Conservation (phyloP, 1,140 invertebrate genomes). For the Drosophila orena region DNA sequence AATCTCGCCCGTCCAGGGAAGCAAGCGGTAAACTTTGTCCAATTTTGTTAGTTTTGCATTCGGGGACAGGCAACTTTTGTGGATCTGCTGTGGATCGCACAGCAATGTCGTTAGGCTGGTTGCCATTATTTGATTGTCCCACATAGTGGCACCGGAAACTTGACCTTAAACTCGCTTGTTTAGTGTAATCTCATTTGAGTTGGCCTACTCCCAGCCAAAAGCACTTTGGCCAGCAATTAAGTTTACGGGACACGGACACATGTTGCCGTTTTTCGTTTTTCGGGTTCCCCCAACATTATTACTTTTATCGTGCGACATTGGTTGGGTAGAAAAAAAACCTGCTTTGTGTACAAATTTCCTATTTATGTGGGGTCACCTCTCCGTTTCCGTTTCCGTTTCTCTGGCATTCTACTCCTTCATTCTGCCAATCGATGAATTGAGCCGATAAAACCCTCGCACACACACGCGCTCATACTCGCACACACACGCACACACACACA, state of each 20-base stretch:
- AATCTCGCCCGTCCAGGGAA: constrained; percentile 46
- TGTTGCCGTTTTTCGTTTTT: constrained; percentile 28
- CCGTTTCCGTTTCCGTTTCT: background rate
- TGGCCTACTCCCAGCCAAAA: constrained; percentile 7
- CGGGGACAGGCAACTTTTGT: constrained; percentile 26
- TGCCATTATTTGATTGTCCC: constrained; percentile 54
- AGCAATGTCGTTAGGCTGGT: constrained; percentile 44
- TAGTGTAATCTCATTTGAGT: constrained; percentile 51
- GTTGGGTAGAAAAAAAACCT: constrained; percentile 51
- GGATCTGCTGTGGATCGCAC: constrained; percentile 13
- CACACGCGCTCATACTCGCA: constrained; percentile 13
- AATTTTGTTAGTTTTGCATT: constrained; percentile 44
- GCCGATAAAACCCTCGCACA: constrained; percentile 41
- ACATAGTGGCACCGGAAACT: constrained; percentile 1
- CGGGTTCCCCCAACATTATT: constrained; percentile 26
- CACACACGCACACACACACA: background rate
- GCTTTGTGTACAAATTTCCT: constrained; percentile 68
- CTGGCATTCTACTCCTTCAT: too few species aligned
- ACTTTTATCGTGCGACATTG: constrained; percentile 56
- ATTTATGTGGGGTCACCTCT: constrained; percentile 54
- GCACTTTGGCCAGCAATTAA: constrained; percentile 52
- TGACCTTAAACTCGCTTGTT: constrained; percentile 51
- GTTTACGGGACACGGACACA: constrained; percentile 43
- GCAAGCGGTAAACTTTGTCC: constrained; percentile 32
- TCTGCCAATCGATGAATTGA: constrained; percentile 49